Percentiles rank a stretch among this genome's conserved stretches.
phyloP scores from a whole-genome alignment of 2,797 vertebrate genomes.

The Chelmon rostratus region DNA sequence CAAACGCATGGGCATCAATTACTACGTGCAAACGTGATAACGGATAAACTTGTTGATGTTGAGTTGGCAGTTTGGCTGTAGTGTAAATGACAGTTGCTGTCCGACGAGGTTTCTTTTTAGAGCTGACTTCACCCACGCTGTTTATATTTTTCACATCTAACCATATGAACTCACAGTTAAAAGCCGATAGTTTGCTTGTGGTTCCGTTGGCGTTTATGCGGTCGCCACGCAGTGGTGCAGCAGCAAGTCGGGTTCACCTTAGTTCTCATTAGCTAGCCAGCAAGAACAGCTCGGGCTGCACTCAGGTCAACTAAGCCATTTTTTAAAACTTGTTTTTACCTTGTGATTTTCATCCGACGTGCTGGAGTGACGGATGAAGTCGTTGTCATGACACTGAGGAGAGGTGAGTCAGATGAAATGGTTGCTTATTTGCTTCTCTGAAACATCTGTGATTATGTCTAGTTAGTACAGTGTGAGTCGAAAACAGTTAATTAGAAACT shows the following conservation, averaged over 20 bases:
- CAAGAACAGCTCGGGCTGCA: not conserved
- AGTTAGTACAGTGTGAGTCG: not conserved
- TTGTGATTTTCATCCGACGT: slow-evolving; percentile 13
- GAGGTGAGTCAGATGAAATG: slow-evolving; percentile 68
- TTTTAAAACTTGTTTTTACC: not conserved
- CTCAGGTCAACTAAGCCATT: not conserved
- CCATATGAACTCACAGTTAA: not conserved
- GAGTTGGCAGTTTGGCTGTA: slow-evolving; percentile 87
- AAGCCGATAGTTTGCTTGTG: not conserved
- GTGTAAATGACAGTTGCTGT: not conserved
- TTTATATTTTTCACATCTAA: not conserved
- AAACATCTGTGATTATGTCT: not conserved
- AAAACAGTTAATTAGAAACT: not conserved
- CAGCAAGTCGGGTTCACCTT: slow-evolving; percentile 6
- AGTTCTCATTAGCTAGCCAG: slow-evolving; percentile 7
- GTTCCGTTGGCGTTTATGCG: not conserved
- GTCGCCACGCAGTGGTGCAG: slow-evolving; percentile 22
- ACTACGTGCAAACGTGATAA: slow-evolving; percentile 30
- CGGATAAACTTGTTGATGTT: slow-evolving; percentile 80
- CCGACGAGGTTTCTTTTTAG: fast-evolving
- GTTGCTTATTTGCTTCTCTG: not conserved
- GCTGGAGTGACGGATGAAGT: slow-evolving; percentile 39
- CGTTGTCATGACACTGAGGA: slow-evolving; percentile 81
- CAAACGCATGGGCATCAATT: slow-evolving; percentile 25
- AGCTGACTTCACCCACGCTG: not conserved